Conservation (phyloP, 2,113 vertebrate genomes). For the Canis aureus region DNA sequence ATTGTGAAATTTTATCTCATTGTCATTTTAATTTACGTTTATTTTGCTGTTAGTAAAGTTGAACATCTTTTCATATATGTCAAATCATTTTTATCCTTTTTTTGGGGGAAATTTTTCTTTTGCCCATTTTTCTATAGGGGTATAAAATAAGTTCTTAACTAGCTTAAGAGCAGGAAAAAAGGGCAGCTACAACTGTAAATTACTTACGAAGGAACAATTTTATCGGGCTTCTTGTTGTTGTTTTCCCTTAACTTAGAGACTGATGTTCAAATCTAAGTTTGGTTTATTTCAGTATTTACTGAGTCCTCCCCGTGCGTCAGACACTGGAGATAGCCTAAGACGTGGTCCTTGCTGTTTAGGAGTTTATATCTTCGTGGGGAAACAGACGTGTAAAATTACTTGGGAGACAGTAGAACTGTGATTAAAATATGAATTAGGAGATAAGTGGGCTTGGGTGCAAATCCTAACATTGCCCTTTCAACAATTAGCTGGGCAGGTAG, state of each 20-base stretch:
- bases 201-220: not conserved
- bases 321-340: not conserved
- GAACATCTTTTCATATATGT: not conserved
- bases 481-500: not conserved
- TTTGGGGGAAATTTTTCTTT: not conserved
- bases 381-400: not conserved
- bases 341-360: not conserved
- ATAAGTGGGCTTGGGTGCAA: not conserved
- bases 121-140: not conserved
- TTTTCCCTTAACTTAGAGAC: not conserved
- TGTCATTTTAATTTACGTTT: not conserved
- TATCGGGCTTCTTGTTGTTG: not conserved
- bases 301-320: not conserved
- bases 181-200: not conserved
- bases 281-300: constrained; percentile 19
- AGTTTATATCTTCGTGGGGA: not conserved
- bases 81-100: not conserved
- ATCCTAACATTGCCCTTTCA: not conserved
- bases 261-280: constrained; percentile 18
- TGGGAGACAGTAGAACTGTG: not conserved
- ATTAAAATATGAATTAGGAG: not conserved
- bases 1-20: not conserved
- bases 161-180: not conserved
- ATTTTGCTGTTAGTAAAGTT: not conserved
- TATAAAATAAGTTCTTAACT: not conserved